Evolutionary conservation across 2,113 vertebrate species (phyloP).

Genomic region (Percopsis transmontana): DNA sequence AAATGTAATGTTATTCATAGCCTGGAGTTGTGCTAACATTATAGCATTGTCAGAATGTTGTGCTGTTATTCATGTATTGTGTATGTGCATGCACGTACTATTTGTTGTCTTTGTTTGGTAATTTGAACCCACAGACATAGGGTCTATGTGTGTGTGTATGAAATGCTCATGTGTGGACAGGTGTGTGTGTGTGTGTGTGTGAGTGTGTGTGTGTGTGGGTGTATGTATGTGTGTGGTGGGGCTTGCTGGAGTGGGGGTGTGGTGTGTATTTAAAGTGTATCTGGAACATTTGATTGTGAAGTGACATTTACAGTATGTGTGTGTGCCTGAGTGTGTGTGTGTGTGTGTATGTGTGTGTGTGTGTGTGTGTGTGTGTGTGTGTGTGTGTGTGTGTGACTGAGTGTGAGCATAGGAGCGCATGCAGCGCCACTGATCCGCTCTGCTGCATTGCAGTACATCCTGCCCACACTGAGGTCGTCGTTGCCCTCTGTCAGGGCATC

Average conservation of each 20-base stretch:
- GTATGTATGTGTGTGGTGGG: slow-evolving; percentile 29
- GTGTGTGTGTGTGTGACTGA: slow-evolving; percentile 9
- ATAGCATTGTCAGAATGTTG: neutral
- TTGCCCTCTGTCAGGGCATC: slow-evolving; percentile 59
- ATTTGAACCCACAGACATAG: neutral
- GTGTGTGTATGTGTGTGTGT: slow-evolving; percentile 1
- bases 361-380: slow-evolving; percentile 25
- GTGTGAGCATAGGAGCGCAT: slow-evolving; percentile 42
- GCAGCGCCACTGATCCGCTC: slow-evolving; percentile 66
- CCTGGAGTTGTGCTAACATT: neutral
- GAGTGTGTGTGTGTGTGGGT: slow-evolving; percentile 7
- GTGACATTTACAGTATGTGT: neutral
- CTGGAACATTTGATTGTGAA: neutral
- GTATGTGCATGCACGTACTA: too few relatives aligned
- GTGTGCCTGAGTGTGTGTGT: slow-evolving; percentile 3
- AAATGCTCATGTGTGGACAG: neutral
- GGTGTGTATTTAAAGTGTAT: slow-evolving; percentile 7
- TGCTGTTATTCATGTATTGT: too few relatives aligned
- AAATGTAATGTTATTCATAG: neutral
- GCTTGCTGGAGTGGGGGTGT: slow-evolving; percentile 41
- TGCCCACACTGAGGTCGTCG: slow-evolving; percentile 64
- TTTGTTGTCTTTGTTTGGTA: too few relatives aligned
- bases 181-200: slow-evolving; percentile 1
- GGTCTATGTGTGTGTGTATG: neutral
- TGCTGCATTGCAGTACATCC: slow-evolving; percentile 80